A percentile compares a stretch with the other conserved stretches of the same genome.
Conservation (phyloP, 2,113 vertebrate genomes). For the Aplodontia rufa region DNA sequence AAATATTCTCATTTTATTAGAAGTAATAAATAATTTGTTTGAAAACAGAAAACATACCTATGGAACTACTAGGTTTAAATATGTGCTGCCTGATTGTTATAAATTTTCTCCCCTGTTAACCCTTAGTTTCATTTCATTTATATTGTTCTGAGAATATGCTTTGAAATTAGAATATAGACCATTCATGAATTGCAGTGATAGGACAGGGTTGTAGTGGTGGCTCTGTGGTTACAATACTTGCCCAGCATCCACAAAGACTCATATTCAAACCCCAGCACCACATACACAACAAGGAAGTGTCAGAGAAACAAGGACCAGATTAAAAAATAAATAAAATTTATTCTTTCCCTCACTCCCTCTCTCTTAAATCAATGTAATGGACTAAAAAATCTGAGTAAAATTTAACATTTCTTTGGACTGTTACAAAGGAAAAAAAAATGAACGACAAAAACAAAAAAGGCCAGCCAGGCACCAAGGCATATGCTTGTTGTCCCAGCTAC, state of each 20-base stretch:
- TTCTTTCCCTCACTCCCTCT: too few relatives aligned
- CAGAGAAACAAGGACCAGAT: too few relatives aligned
- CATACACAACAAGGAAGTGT: too few relatives aligned
- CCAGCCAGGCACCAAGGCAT: neutral
- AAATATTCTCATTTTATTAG: conserved; percentile 23
- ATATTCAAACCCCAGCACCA: too few relatives aligned
- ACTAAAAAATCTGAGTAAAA: conserved; percentile 5
- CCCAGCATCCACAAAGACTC: too few relatives aligned
- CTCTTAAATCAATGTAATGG: too few relatives aligned
- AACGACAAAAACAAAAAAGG: neutral
- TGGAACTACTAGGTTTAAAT: neutral
- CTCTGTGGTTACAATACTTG: too few relatives aligned
- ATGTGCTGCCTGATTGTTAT: neutral
- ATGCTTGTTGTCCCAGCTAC: neutral
- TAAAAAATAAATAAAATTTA: too few relatives aligned
- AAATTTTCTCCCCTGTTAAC: neutral
- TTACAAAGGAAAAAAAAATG: too few relatives aligned
- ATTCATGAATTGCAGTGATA: neutral
- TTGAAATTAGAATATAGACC: conserved; percentile 30
- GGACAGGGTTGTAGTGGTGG: too few relatives aligned
- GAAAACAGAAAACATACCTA: neutral
- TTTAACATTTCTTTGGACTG: neutral
- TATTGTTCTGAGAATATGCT: neutral
- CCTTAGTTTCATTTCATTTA: neutral
- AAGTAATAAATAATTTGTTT: neutral